phyloP scores from a whole-genome alignment of 2,888 invertebrate genomes.

The Tinea pellionella region DNA sequence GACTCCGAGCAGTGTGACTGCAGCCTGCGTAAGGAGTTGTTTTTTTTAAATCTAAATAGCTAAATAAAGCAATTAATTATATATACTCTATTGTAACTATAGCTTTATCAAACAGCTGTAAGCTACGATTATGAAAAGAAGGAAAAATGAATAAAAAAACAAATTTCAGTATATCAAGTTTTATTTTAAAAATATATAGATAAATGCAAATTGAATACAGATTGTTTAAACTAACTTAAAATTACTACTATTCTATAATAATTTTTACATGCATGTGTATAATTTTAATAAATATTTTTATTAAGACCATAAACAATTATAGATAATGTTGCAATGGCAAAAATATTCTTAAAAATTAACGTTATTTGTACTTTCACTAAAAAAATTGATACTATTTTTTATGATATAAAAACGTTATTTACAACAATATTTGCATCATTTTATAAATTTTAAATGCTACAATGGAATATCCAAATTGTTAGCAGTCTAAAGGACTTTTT shows the following conservation, averaged over 20 bases:
- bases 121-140: no score
- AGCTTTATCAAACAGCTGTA: no score
- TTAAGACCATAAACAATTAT: constrained; percentile 34
- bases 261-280: no score
- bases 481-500: constrained; percentile 24
- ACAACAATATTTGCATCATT: neutral
- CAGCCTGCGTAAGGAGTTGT: no score
- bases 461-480: constrained; percentile 19
- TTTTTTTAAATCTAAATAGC: no score
- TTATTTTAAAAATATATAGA: constrained; percentile 9
- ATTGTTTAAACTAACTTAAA: neutral
- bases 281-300: constrained; percentile 30
- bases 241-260: constrained; percentile 12
- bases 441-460: neutral
- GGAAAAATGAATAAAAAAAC: neutral
- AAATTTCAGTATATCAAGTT: neutral
- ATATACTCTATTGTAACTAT: no score
- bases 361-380: constrained; percentile 25
- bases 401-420: constrained; percentile 18
- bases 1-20: no score
- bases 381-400: constrained; percentile 29
- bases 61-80: no score
- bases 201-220: constrained; percentile 12
- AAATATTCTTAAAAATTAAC: constrained; percentile 20
- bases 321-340: constrained; percentile 15